These are phyloP conservation scores for Tricholauxania praeusta DNA, from an alignment of 2,888 invertebrate genomes.

Conservation along the genomic window DNA sequence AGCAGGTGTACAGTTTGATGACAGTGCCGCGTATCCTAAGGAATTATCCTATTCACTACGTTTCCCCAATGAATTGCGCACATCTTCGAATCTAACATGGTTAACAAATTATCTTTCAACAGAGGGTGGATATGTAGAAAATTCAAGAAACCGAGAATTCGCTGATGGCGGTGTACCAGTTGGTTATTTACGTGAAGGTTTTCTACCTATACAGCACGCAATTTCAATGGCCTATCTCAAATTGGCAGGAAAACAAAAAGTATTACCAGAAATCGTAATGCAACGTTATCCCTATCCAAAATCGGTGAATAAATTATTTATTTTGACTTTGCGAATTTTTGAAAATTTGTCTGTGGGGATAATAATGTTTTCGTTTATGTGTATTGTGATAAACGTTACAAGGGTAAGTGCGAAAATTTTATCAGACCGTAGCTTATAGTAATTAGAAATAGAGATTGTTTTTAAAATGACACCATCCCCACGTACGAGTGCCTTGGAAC, in stretches of 20 bases:
- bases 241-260: conserved; percentile 39
- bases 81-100: conserved; percentile 70
- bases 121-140: conserved; percentile 64
- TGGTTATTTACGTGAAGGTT: conserved; percentile 73
- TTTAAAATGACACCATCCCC: too few relatives aligned
- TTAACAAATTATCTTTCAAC: conserved; percentile 75
- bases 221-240: conserved; percentile 68
- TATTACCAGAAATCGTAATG: conserved; percentile 57
- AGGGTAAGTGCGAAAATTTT: conserved; percentile 67
- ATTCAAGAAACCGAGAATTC: conserved; percentile 68
- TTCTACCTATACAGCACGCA: conserved; percentile 75
- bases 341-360: conserved; percentile 79
- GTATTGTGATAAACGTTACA: conserved; percentile 83
- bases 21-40: conserved; percentile 67
- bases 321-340: too few relatives aligned
- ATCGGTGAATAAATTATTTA: too few relatives aligned
- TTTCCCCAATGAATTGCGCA: conserved; percentile 75
- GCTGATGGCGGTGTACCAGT: conserved; percentile 74
- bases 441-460: too few relatives aligned
- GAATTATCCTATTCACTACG: conserved; percentile 72
- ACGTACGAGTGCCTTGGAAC: too few relatives aligned
- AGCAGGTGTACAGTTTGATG: conserved; percentile 75
- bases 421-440: too few relatives aligned
- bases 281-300: conserved; percentile 80
- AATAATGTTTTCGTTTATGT: conserved; percentile 83